phyloP scores from a whole-genome alignment of 2,797 vertebrate genomes.

The Scyliorhinus canicula region DNA sequence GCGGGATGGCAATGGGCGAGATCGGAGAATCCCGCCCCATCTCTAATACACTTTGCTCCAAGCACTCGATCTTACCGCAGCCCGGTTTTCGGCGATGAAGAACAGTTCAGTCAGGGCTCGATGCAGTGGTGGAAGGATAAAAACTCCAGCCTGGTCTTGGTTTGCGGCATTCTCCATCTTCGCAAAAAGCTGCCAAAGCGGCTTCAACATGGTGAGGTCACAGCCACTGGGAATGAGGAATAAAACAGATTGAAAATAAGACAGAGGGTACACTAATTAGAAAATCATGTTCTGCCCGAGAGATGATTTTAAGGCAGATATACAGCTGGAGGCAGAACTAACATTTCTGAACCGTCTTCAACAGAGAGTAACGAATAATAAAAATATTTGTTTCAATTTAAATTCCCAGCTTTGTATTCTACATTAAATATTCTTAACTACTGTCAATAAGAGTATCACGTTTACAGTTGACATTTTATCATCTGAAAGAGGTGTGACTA shows the following conservation, averaged over 20 bases:
- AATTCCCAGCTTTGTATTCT: not conserved
- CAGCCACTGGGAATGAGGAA: slow-evolving; percentile 64
- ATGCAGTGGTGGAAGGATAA: slow-evolving; percentile 85
- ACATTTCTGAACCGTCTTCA: not conserved
- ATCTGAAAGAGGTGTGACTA: not conserved
- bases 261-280: not conserved
- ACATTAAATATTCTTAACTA: not conserved
- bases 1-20: too few relatives aligned
- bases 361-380: not conserved
- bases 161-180: slow-evolving; percentile 77
- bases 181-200: slow-evolving; percentile 88
- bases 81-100: slow-evolving; percentile 83
- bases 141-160: slow-evolving; percentile 72
- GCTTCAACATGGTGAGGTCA: slow-evolving; percentile 80
- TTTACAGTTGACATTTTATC: not conserved
- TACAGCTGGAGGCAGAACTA: too few relatives aligned
- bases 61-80: slow-evolving; percentile 66
- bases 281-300: not conserved
- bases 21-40: too few relatives aligned
- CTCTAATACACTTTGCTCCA: not conserved
- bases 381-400: not conserved
- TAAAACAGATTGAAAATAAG: not conserved
- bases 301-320: not conserved
- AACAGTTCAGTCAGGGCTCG: slow-evolving; percentile 92
- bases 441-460: not conserved